Conservation (phyloP, 2,888 invertebrate genomes). For the Tenthredo distinguenda region DNA sequence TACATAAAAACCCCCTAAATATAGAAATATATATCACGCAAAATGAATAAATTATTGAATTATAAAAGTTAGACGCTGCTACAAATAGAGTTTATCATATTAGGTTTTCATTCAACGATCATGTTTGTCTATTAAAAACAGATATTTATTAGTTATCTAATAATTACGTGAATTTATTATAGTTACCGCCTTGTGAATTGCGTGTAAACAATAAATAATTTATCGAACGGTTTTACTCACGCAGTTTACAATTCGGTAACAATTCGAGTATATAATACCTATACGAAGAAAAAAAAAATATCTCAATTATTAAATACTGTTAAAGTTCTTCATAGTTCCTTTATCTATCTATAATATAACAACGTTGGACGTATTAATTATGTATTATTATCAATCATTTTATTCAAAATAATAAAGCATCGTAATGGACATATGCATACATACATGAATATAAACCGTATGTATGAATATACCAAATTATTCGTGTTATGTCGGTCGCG, state of each 20-base stretch:
- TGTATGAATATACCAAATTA: conserved; percentile 23
- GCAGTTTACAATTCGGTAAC: conserved; percentile 28
- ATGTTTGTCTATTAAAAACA: conserved; percentile 44
- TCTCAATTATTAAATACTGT: conserved; percentile 59
- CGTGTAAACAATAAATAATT: neutral
- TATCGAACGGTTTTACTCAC: neutral
- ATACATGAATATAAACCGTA: conserved; percentile 4
- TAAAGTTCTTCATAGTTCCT: conserved; percentile 68
- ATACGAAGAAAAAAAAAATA: conserved; percentile 9
- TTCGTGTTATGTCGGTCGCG: conserved; percentile 51
- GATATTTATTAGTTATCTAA: conserved; percentile 39
- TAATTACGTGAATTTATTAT: conserved; percentile 22
- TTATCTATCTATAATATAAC: conserved; percentile 62
- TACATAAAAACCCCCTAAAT: conserved; percentile 11
- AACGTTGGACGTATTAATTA: conserved; percentile 62
- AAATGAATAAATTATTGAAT: conserved; percentile 24
- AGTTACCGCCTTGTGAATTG: conserved; percentile 14
- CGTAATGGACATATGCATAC: neutral
- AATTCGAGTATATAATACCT: neutral
- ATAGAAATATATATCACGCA: neutral
- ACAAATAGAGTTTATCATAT: conserved; percentile 49
- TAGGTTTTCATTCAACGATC: conserved; percentile 37
- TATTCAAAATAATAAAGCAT: conserved; percentile 14
- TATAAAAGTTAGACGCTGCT: conserved; percentile 26
- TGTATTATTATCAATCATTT: conserved; percentile 18